Evolutionary conservation across 2,113 vertebrate genomes (phyloP).

Genomic region (Danio rerio): GRCz12tu NC_133182.1:28226001-28226500

Average conservation of each 20-base stretch:
- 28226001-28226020: conserved; percentile 76
- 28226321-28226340: conserved; percentile 78
- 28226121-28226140: neutral
- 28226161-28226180: conserved; percentile 53
- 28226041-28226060: conserved; percentile 38
- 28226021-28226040: conserved; percentile 48
- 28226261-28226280: conserved; percentile 81
- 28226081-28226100: conserved; percentile 58
- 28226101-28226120: conserved; percentile 42
- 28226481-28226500: conserved; percentile 54
- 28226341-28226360: conserved; percentile 76
- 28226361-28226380: conserved; percentile 73
- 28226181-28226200: conserved; percentile 69
- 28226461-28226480: conserved; percentile 62
- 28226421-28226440: conserved; percentile 68
- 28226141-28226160: conserved; percentile 18
- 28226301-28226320: conserved; percentile 79
- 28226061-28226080: conserved; percentile 64
- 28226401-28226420: conserved; percentile 65
- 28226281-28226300: conserved; percentile 78
- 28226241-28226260: conserved; percentile 71
- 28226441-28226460: conserved; percentile 64
- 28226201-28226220: conserved; percentile 77
- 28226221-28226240: conserved; percentile 66
- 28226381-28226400: conserved; percentile 68